Percentiles rank a stretch among this genome's conserved stretches.
Conservation (phyloP, 2,113 vertebrate species). For the cattle (Bos taurus) region DNA sequence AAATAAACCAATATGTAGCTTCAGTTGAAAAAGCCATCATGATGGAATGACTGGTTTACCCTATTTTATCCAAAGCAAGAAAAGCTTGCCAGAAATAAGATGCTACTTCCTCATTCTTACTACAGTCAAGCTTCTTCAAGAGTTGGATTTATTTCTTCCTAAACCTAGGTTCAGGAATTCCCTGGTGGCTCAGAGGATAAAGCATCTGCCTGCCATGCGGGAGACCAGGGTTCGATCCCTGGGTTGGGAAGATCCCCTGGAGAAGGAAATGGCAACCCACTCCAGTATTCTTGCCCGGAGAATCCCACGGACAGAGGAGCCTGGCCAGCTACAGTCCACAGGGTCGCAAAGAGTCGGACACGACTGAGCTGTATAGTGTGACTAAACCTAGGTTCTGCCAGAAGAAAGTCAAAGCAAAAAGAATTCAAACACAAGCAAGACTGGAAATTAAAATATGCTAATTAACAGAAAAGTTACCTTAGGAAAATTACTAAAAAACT, state of each 20-base stretch:
- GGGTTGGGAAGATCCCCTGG: no score
- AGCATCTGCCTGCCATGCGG: no score
- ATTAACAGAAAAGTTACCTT: neutral
- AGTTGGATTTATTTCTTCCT: conserved; percentile 8
- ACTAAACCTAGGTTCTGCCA: conserved; percentile 20
- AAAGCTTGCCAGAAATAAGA: conserved; percentile 25
- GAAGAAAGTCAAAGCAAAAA: conserved; percentile 15
- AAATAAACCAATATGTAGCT: conserved; percentile 31
- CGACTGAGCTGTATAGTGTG: no score
- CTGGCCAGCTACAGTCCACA: no score
- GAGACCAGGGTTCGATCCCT: no score
- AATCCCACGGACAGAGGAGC: no score
- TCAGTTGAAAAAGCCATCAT: neutral
- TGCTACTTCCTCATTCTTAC: conserved; percentile 36
- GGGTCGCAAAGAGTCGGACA: no score
- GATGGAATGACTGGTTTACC: neutral
- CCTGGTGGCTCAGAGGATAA: no score
- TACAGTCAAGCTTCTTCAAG: neutral
- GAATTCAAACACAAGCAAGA: neutral
- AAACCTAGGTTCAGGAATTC: neutral
- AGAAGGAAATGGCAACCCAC: no score
- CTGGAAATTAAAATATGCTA: neutral
- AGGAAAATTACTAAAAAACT: neutral
- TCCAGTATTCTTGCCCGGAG: no score
- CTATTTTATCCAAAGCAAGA: neutral